Conservation (phyloP, 2,797 vertebrate species). For the Cirrhinus mrigala region DNA sequence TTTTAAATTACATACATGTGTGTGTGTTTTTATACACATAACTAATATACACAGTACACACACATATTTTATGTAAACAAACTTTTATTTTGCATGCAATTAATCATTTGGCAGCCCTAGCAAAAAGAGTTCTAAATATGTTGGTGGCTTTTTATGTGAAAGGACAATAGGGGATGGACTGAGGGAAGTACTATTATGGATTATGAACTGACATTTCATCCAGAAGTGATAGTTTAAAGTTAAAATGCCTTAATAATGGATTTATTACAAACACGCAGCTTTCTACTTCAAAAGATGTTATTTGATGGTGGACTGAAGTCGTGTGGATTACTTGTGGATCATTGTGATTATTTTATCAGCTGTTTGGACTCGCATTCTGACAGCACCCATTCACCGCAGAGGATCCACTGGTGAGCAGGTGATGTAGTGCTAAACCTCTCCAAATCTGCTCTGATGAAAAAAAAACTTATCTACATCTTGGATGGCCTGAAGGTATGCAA, state of each 20-base stretch:
- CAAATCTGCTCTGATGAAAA: not conserved
- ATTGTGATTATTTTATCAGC: not conserved
- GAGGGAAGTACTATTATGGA: not conserved
- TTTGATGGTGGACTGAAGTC: not conserved
- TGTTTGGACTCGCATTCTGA: not conserved
- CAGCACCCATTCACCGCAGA: not conserved
- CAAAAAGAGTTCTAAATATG: not conserved
- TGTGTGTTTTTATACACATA: too few species aligned
- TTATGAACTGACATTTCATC: not conserved
- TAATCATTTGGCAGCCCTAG: too few species aligned
- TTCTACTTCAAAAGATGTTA: not conserved
- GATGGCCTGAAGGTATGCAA: not conserved
- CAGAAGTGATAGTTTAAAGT: not conserved
- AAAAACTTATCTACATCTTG: not conserved
- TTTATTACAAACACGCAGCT: not conserved
- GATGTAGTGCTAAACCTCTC: not conserved
- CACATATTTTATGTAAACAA: too few species aligned
- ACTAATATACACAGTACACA: too few species aligned
- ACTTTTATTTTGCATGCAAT: too few species aligned
- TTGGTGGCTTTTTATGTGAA: not conserved
- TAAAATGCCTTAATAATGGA: not conserved
- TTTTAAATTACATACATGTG: too few species aligned
- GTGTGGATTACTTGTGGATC: not conserved
- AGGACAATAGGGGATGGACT: not conserved
- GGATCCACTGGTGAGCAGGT: not conserved